Conservation (phyloP, 2,113 vertebrate genomes). For the Cyphomyrus discorhynchus region DNA sequence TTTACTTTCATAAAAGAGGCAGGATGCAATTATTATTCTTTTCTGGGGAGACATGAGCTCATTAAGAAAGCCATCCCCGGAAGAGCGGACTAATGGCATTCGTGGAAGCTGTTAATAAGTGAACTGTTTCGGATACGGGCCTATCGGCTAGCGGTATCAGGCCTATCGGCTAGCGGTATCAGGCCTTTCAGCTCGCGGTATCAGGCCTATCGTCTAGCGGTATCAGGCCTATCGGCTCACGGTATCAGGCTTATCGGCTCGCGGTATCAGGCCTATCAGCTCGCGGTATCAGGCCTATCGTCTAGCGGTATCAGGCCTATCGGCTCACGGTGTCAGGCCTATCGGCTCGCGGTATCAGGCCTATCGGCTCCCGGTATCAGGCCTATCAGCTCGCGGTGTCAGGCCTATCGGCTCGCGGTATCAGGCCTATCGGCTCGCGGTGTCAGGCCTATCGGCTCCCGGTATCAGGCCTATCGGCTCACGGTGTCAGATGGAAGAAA, state of each 20-base stretch:
- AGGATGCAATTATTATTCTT: slow-evolving; percentile 64
- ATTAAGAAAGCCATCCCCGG: slow-evolving; percentile 71
- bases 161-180: too few species aligned
- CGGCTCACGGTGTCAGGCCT: slow-evolving; percentile 67
- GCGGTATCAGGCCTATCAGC: too few species aligned
- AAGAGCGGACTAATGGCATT: slow-evolving; percentile 74
- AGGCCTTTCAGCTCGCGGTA: too few species aligned
- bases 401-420: too few species aligned
- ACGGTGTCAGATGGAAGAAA: slow-evolving; percentile 71
- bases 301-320: too few species aligned
- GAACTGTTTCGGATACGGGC: slow-evolving; percentile 44
- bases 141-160: slow-evolving; percentile 40
- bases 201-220: too few species aligned
- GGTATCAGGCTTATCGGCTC: slow-evolving; percentile 56
- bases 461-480: slow-evolving; percentile 57
- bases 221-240: slow-evolving; percentile 60
- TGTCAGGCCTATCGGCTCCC: too few species aligned
- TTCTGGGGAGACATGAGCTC: slow-evolving; percentile 71
- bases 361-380: too few species aligned
- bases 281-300: too few species aligned
- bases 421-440: too few species aligned
- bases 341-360: too few species aligned
- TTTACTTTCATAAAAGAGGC: slow-evolving; percentile 57
- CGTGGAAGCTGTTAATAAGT: slow-evolving; percentile 67
- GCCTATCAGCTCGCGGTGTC: slow-evolving; percentile 44